These are phyloP conservation scores for Panurus biarmicus DNA, from an alignment of 2,113 vertebrate genomes.

Conservation along the genomic window DNA sequence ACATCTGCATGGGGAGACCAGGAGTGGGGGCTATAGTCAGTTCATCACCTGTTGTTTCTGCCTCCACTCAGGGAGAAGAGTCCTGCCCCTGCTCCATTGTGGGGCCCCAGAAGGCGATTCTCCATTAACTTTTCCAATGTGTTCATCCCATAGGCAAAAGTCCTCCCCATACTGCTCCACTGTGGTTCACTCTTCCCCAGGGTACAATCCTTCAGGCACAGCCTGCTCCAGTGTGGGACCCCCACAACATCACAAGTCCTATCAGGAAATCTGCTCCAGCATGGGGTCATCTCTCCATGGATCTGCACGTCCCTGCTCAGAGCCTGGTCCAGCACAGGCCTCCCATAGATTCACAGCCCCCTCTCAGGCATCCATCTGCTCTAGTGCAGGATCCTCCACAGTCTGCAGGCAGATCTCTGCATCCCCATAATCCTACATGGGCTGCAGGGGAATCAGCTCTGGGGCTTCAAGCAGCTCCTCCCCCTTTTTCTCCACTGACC, in stretches of 20 bases:
- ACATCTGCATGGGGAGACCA: accelerated
- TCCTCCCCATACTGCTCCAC: not conserved
- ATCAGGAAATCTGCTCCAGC: not conserved
- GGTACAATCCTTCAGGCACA: not conserved
- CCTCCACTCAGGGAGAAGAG: not conserved
- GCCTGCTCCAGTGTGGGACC: not conserved
- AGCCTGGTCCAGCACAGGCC: not conserved
- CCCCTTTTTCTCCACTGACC: not conserved
- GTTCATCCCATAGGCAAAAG: not conserved
- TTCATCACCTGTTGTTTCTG: not conserved
- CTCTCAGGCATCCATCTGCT: not conserved
- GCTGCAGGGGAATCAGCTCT: not conserved
- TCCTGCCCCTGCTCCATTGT: not conserved
- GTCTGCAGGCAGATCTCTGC: not conserved
- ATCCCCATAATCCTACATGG: not conserved
- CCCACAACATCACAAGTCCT: not conserved
- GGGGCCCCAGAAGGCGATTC: not conserved
- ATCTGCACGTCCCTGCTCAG: not conserved
- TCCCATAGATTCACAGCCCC: not conserved
- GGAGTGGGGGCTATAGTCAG: not conserved
- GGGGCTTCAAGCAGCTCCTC: not conserved
- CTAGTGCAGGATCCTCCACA: not conserved
- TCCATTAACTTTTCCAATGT: not conserved
- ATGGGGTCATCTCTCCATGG: accelerated
- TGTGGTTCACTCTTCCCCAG: not conserved